Evolutionary conservation across 1,140 invertebrate genomes (phyloP), one percentile per base, ranked within the genome.

Genomic region (Papilio helenus): DNA sequence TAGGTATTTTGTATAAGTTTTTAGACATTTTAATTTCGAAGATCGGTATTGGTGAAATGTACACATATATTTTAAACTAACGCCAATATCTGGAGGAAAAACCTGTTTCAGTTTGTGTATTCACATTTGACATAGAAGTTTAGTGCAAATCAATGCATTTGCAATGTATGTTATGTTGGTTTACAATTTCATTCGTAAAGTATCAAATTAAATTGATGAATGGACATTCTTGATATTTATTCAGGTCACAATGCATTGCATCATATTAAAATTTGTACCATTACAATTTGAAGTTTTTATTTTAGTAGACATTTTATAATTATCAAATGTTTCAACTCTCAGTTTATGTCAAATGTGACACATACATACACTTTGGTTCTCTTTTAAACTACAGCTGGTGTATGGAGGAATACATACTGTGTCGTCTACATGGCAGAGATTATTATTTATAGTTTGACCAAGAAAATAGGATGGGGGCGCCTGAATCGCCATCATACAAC

Each of bases 101-200:
- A 23, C 8, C n/a, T 61, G 0, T 26, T 12, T 2, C 10, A 26
- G 23, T 61, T 61, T 61, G 10, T 61, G 3, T 61, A 61, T 61
- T 61, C 12, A 61, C 18, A 10, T 14, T 26, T 23, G 55, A 23
- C 55, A 55, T 55, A 61, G 14, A 26, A 61, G 20, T 14, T 12
- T 61, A 18, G 18, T 4, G 20, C n/a, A 14, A 26, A 61, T 14
- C 20, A 26, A 26, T 14, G 12, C 20, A 61, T 23, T 61, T 61
- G 58, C 58, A 61, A 61, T 61, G 12, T 1, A 16, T 18, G 23
- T 26, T 26, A 65, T 14, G 3, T 23, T 12, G 23, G n/a, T 65
- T 65, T 65, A 26, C 3, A 65, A 26, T 65, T 65, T 65, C 58
- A 65, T 34, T 65, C 1, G 61, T 65, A 65, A 65, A 65, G 61